Conservation (phyloP, 2,113 vertebrate species). For the Triplophysa siluroides region DNA sequence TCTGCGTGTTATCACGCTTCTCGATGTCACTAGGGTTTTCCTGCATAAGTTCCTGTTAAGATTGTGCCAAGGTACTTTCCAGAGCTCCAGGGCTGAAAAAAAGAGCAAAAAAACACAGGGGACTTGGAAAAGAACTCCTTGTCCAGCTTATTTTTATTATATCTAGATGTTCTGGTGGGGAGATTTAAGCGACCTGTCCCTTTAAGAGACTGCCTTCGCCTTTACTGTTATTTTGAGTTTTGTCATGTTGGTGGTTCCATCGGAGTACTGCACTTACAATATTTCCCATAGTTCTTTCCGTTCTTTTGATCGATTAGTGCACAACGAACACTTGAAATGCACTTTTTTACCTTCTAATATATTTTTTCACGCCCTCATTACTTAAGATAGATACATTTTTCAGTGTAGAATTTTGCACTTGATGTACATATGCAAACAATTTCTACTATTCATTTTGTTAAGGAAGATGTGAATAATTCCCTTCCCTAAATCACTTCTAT, state of each 20-base stretch:
- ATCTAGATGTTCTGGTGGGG: not conserved
- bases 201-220: not conserved
- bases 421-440: conserved; percentile 32
- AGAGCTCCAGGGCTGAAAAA: conserved; percentile 26
- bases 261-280: conserved; percentile 29
- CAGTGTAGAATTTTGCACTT: conserved; percentile 25
- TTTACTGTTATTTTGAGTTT: not conserved
- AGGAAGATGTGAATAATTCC: conserved; percentile 10
- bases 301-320: conserved; percentile 2
- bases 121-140: conserved; percentile 12
- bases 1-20: conserved; percentile 17
- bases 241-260: not conserved
- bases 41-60: conserved; percentile 45
- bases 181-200: conserved; percentile 5
- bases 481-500: conserved; percentile 12
- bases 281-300: not conserved
- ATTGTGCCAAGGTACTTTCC: conserved; percentile 45
- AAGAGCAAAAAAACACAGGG: not conserved
- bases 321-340: conserved; percentile 20
- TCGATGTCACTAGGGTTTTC: conserved; percentile 26
- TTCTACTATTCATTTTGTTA: conserved; percentile 8
- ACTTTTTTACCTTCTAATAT: conserved; percentile 26
- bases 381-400: not conserved
- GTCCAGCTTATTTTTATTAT: conserved; percentile 7
- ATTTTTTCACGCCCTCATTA: conserved; percentile 24